Evolutionary conservation across 2,888 invertebrate species (phyloP).

Genomic region (Urechis unicinctus): DNA sequence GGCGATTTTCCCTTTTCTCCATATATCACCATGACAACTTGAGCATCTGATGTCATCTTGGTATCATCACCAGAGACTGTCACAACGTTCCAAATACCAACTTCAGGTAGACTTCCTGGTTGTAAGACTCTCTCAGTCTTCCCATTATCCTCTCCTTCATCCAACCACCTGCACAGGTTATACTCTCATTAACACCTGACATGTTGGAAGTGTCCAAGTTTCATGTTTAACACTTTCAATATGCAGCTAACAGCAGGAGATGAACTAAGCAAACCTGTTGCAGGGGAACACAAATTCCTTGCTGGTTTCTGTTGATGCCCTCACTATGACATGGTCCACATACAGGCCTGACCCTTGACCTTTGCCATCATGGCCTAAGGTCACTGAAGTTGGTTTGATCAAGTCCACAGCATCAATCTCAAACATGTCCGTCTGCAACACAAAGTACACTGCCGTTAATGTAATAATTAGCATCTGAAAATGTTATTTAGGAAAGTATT

Average conservation of each 20-base stretch:
- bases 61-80: not conserved
- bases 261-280: constrained; percentile 6
- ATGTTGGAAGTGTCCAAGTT: too few relatives aligned
- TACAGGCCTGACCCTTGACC: constrained; percentile 38
- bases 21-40: constrained; percentile 30
- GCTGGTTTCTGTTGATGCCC: constrained; percentile 17
- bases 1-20: constrained; percentile 35
- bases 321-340: constrained; percentile 33
- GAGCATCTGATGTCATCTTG: not conserved
- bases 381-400: constrained; percentile 29
- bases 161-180: constrained; percentile 16
- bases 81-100: not conserved
- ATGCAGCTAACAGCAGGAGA: not conserved
- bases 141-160: constrained; percentile 22
- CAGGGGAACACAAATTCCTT: constrained; percentile 10
- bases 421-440: constrained; percentile 8
- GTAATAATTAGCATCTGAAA: too few relatives aligned
- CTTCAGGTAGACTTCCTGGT: too few relatives aligned
- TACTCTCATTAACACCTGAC: not conserved
- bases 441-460: too few relatives aligned
- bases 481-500: too few relatives aligned
- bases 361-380: constrained; percentile 33
- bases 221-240: too few relatives aligned
- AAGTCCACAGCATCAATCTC: constrained; percentile 30
- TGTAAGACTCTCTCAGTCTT: constrained; percentile 31